These are phyloP conservation scores for Syrmaticus mikado DNA, from an alignment of 2,113 vertebrate species.

Conservation along the genomic window DNA sequence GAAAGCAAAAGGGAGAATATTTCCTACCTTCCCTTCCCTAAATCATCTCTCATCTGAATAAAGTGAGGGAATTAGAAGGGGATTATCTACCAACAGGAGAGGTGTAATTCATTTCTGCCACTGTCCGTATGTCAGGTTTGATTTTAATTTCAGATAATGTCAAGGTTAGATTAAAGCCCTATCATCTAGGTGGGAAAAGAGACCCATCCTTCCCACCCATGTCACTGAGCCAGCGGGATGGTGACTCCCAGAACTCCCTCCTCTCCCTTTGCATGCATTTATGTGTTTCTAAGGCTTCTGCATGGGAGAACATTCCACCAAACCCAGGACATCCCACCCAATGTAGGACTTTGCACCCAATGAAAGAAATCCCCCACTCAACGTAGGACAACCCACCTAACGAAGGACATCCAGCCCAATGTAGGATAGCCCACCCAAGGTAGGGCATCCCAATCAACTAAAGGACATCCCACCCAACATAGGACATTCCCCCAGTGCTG, in stretches of 20 bases:
- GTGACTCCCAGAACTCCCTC: neutral
- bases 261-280: neutral
- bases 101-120: conserved; percentile 61
- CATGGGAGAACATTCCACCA: neutral
- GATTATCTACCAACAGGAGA: conserved; percentile 66
- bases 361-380: too few relatives aligned
- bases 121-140: conserved; percentile 69
- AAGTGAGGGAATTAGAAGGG: conserved; percentile 39
- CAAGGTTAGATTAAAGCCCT: conserved; percentile 66
- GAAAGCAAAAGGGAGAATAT: neutral
- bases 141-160: conserved; percentile 86
- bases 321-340: neutral
- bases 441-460: too few relatives aligned
- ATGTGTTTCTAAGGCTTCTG: neutral
- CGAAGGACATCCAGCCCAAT: neutral
- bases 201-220: neutral
- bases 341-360: neutral
- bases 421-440: neutral
- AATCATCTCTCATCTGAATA: conserved; percentile 48
- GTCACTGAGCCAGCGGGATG: neutral
- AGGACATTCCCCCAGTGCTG: neutral
- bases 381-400: neutral
- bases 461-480: neutral
- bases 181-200: neutral
- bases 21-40: neutral